Evolutionary conservation across 2,797 vertebrate species (phyloP).

Genomic region (Momotus momota): DNA sequence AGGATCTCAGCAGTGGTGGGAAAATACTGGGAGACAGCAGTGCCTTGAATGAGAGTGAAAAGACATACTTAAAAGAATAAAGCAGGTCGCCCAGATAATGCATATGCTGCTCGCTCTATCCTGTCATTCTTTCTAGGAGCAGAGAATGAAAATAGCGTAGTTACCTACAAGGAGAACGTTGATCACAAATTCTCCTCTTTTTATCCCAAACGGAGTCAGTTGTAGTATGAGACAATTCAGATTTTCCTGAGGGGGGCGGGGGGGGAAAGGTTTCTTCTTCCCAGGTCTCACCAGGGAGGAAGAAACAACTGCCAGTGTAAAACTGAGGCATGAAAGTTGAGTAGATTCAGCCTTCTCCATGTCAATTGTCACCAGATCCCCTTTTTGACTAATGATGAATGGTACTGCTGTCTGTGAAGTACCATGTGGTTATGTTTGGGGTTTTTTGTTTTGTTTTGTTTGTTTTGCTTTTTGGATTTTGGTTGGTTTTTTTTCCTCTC

Average conservation of each 20-base stretch:
- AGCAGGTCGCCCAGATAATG: background rate
- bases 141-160: background rate
- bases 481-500: background rate
- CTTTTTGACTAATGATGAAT: background rate
- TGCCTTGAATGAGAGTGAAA: background rate
- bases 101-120: background rate
- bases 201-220: background rate
- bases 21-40: background rate
- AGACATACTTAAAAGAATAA: background rate
- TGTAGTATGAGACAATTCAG: background rate
- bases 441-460: background rate
- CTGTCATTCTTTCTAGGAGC: background rate
- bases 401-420: background rate
- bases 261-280: background rate
- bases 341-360: background rate
- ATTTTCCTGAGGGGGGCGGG: fast-evolving
- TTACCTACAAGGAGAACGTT: background rate
- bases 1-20: background rate
- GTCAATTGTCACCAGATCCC: background rate
- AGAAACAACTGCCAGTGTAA: background rate
- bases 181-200: background rate
- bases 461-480: no score
- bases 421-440: background rate
- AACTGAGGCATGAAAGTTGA: background rate
- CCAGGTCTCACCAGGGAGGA: background rate